Percentiles rank a stretch among this genome's conserved stretches.
Evolutionary conservation across 2,113 vertebrate genomes (phyloP).

Genomic region (Oreocharis arfaki): DNA sequence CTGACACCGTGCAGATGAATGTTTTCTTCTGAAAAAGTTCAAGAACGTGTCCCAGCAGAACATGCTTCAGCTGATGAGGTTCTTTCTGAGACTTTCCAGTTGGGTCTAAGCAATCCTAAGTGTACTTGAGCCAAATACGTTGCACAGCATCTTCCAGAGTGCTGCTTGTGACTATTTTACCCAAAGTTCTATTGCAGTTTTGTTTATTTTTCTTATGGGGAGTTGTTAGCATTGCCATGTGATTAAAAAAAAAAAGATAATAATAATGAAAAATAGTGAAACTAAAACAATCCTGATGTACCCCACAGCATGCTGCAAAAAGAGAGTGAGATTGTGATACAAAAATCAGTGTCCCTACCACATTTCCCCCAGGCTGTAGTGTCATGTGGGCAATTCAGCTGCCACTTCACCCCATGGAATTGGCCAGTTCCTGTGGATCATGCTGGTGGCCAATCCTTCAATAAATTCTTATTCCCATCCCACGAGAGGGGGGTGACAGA

Average conservation of each 20-base stretch:
- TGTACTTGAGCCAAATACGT: slow-evolving; percentile 40
- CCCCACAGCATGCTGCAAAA: background rate
- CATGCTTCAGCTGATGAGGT: background rate
- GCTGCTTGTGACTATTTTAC: slow-evolving; percentile 5
- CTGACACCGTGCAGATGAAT: slow-evolving; percentile 5
- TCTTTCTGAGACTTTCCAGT: background rate
- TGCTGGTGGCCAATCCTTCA: background rate
- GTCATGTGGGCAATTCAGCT: background rate
- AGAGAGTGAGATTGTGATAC: background rate
- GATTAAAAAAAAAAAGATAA: background rate
- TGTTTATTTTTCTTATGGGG: background rate
- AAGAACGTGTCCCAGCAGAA: background rate
- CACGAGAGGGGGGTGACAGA: background rate
- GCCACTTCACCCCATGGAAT: background rate
- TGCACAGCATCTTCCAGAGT: background rate
- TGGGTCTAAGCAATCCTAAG: slow-evolving; percentile 27
- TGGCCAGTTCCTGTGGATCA: background rate
- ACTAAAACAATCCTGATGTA: background rate
- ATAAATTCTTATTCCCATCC: background rate
- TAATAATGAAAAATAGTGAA: background rate
- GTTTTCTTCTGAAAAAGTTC: background rate
- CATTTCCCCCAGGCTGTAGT: background rate
- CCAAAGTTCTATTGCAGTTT: background rate
- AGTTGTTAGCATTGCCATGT: background rate
- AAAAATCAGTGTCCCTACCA: background rate